Evolutionary conservation across 2,113 vertebrate genomes (phyloP), one percentile per base, ranked within the genome.

Genomic region (Poecilia latipinna): DNA sequence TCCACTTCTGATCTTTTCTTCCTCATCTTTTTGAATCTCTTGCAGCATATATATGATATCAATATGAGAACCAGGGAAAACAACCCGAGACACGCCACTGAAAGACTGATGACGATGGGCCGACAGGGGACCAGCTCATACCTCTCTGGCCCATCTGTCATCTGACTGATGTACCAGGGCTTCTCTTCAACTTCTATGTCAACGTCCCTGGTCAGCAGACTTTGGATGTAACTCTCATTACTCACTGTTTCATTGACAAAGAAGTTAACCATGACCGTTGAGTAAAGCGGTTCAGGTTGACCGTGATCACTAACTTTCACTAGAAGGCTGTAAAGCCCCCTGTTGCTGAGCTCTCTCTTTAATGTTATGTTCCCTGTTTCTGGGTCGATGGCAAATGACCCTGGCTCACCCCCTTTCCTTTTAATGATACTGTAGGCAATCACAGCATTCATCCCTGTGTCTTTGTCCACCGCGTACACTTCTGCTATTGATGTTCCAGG

Each of bases 401-500:
- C 96, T 0, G 96, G 95, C 44, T 97, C 95, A 0, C 96, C 97
- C 0, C 98, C 98, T 92, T 96, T 96, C 88, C 97, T 95, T 65
- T 96, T 97, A 89, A 99, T 96, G 86, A 99, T 99, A 87, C 97
- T 99, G 74, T 99, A 99, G 32, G 96, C 97, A 60, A 99, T 99
- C 42, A 99, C 98, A 13, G 97, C 98, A 24, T 99, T 99, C 98
- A 99, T 99, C 61, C 98, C 98, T 0, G 98, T 98, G 86, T 99
- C 98, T 86, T 96, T 98, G 89, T 99, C 98, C 6, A 99, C 96
- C 31, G 98, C 98, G 57, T 99, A 99, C 8, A 99, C 98, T 72
- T 99, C 98, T 12, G 98, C 98, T 65, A 99, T 96, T 12, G 97
- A 97, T 70, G 98, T 98, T 37, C 98, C 98, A 24, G 98, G 98